Evolutionary conservation across 2,888 invertebrate species (phyloP).

Genomic region (Stenotaenia linearis): DNA sequence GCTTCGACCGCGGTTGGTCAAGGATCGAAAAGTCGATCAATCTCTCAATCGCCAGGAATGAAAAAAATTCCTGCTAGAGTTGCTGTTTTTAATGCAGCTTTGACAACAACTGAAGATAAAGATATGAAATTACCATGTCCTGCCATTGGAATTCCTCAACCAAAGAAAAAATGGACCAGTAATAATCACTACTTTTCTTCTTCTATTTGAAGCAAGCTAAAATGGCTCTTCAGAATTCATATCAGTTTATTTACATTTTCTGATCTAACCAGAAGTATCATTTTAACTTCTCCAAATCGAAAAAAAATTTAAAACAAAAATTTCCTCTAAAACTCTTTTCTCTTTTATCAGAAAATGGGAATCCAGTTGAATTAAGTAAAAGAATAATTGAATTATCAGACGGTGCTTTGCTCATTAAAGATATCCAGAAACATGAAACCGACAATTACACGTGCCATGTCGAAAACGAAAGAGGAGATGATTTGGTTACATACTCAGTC

Average conservation of each 20-base stretch:
- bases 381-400: slow-evolving; percentile 80
- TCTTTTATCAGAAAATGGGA: slow-evolving; percentile 28
- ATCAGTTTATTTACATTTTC: too few relatives aligned
- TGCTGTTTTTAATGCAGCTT: slow-evolving; percentile 43
- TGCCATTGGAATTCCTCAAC: slow-evolving; percentile 45
- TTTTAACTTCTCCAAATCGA: too few relatives aligned
- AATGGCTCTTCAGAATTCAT: too few relatives aligned
- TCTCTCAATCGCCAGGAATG: background rate
- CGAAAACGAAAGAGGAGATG: slow-evolving; percentile 85
- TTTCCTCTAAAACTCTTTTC: too few relatives aligned
- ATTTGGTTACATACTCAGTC: slow-evolving; percentile 84
- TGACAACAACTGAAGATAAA: slow-evolving; percentile 43
- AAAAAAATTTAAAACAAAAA: too few relatives aligned
- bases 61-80: slow-evolving; percentile 44
- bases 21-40: background rate
- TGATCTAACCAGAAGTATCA: too few relatives aligned
- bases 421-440: slow-evolving; percentile 81
- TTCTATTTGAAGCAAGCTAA: too few relatives aligned
- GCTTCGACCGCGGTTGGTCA: background rate
- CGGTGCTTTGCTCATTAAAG: slow-evolving; percentile 81
- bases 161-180: slow-evolving; percentile 43
- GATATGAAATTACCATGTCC: slow-evolving; percentile 44
- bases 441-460: slow-evolving; percentile 92
- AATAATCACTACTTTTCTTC: too few relatives aligned
- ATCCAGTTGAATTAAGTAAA: slow-evolving; percentile 52